Evolutionary conservation across 2,113 vertebrate genomes (phyloP).

Genomic region (Chiloscyllium plagiosum): DNA sequence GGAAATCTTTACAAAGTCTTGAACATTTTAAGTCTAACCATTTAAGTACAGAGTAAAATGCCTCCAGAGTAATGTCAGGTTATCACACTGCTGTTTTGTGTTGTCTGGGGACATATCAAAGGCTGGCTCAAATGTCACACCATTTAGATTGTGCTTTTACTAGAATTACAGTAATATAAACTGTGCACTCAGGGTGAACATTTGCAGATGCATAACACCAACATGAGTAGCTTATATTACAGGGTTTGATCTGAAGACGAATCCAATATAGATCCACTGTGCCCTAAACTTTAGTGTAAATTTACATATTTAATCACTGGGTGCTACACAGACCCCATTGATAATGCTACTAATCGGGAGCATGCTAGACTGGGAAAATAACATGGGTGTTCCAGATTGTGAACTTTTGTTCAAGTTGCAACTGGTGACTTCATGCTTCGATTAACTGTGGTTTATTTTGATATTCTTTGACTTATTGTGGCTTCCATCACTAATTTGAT

Average conservation of each 20-base stretch:
- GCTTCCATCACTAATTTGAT: constrained; percentile 25
- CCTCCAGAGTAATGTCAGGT: background rate
- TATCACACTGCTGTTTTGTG: constrained; percentile 27
- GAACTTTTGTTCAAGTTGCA: constrained; percentile 17
- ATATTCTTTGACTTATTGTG: constrained; percentile 32
- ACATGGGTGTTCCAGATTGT: background rate
- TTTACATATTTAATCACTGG: background rate
- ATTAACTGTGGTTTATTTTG: constrained; percentile 21
- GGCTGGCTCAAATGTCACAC: constrained; percentile 10
- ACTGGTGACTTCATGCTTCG: background rate
- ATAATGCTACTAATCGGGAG: background rate
- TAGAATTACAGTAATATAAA: background rate
- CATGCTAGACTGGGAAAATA: background rate
- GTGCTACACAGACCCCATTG: background rate
- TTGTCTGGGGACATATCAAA: constrained; percentile 16
- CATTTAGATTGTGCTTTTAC: constrained; percentile 21
- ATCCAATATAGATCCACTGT: background rate
- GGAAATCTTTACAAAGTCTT: background rate
- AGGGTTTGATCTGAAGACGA: background rate
- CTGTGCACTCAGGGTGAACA: constrained; percentile 9
- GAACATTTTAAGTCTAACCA: background rate
- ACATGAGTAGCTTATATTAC: background rate
- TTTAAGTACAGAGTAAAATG: background rate
- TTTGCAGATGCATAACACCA: background rate
- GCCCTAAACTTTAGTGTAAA: background rate